Evolutionary conservation across 1,140 invertebrate genomes (phyloP).

Genomic region (Procambarus clarkii): DNA sequence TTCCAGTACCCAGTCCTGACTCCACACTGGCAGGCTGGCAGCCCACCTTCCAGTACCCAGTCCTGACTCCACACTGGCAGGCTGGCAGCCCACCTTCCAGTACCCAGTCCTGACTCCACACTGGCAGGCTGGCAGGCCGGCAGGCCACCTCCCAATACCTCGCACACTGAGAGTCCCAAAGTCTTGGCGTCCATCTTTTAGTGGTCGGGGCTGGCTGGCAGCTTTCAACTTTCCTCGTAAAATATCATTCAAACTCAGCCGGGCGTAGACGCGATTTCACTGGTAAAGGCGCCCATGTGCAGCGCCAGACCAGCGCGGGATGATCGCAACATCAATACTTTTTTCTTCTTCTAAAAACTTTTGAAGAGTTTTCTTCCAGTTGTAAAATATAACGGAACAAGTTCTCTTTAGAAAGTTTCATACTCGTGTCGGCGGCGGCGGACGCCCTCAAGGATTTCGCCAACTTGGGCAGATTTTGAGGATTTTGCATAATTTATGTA

Average conservation of each 20-base stretch:
- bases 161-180: neutral
- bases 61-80: no score
- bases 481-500: no score
- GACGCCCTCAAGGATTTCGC: no score
- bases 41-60: no score
- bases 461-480: no score
- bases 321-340: neutral
- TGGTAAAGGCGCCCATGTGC: neutral
- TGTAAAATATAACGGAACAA: conserved; percentile 8
- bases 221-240: conserved; percentile 11
- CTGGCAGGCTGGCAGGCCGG: no score
- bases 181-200: neutral
- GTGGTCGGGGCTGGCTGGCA: neutral
- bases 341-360: neutral
- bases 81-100: no score
- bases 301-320: neutral
- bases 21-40: no score
- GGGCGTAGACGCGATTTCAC: conserved; percentile 1
- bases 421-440: neutral
- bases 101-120: no score
- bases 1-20: no score
- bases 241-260: conserved; percentile 14
- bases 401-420: neutral
- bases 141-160: neutral
- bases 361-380: neutral